Evolutionary conservation across 2,888 invertebrate species (phyloP).

Genomic region (Malthinus seriepunctatus): DNA sequence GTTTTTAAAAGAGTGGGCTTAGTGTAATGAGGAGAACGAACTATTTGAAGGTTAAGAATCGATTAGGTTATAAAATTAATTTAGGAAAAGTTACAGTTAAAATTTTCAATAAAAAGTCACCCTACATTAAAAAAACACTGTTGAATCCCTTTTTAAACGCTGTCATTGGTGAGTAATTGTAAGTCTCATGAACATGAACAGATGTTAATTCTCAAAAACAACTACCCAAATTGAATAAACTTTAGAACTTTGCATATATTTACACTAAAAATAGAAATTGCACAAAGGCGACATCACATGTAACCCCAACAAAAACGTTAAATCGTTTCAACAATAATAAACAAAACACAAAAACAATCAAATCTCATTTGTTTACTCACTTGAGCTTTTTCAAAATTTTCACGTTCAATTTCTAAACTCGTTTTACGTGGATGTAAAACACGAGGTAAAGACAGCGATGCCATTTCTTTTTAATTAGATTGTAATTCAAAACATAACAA

Average conservation of each 20-base stretch:
- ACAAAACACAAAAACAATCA: background rate
- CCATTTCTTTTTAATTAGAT: constrained; percentile 56
- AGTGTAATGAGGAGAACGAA: too few species aligned
- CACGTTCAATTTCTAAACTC: constrained; percentile 76
- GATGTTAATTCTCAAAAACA: background rate
- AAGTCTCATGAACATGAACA: background rate
- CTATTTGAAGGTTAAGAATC: too few species aligned
- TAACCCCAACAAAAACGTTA: background rate
- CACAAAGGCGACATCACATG: background rate
- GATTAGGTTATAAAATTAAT: too few species aligned
- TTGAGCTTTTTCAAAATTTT: constrained; percentile 84
- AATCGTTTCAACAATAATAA: background rate
- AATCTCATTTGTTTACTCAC: constrained; percentile 55
- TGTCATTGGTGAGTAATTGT: too few species aligned
- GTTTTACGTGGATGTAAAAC: constrained; percentile 76
- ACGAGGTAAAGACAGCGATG: constrained; percentile 72
- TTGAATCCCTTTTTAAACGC: too few species aligned
- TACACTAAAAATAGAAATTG: background rate
- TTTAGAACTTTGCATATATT: background rate
- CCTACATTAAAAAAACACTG: too few species aligned
- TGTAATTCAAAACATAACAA: constrained; percentile 8
- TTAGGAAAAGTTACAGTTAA: too few species aligned
- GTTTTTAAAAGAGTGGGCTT: too few species aligned
- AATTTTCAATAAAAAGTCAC: too few species aligned
- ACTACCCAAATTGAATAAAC: background rate